These are phyloP conservation scores for Anagyrus pseudococci DNA, from an alignment of 2,888 invertebrate genomes.

Conservation along the genomic window DNA sequence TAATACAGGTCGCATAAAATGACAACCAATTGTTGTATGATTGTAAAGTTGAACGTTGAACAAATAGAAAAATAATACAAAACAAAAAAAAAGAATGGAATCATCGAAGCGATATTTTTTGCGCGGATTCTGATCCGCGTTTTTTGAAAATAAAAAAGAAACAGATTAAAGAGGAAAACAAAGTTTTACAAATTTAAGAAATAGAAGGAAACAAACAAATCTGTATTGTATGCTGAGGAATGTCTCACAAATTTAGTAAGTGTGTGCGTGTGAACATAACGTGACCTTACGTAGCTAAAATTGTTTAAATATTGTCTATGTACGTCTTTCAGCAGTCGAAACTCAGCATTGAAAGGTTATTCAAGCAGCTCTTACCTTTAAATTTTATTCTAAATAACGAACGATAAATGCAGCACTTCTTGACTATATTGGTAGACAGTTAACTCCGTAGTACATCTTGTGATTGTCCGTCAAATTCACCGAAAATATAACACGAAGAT, in stretches of 20 bases:
- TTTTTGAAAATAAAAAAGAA: not conserved
- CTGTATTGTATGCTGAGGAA: slow-evolving; percentile 32
- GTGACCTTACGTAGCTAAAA: not conserved
- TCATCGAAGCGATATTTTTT: slow-evolving; percentile 14
- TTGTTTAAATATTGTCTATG: slow-evolving; percentile 26
- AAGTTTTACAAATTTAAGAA: too few species aligned
- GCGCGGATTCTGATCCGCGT: not conserved
- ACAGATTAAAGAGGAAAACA: not conserved
- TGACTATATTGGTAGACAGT: not conserved
- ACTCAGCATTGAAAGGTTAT: slow-evolving; percentile 22
- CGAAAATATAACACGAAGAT: not conserved
- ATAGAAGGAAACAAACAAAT: not conserved
- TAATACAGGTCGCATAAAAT: slow-evolving; percentile 22
- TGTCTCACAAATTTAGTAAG: slow-evolving; percentile 29
- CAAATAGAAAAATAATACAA: slow-evolving; percentile 12
- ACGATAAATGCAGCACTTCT: slow-evolving; percentile 5
- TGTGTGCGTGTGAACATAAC: slow-evolving; percentile 31
- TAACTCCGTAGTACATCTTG: not conserved
- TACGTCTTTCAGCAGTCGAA: slow-evolving; percentile 32
- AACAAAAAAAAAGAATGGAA: slow-evolving; percentile 13
- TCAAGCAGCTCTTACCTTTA: not conserved
- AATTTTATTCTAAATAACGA: not conserved
- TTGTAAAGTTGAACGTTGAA: slow-evolving; percentile 23
- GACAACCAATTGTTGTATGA: slow-evolving; percentile 26
- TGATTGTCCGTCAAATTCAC: slow-evolving; percentile 7